Conservation (phyloP, 1,140 invertebrate genomes). For the Hycleus phaleratus region DNA sequence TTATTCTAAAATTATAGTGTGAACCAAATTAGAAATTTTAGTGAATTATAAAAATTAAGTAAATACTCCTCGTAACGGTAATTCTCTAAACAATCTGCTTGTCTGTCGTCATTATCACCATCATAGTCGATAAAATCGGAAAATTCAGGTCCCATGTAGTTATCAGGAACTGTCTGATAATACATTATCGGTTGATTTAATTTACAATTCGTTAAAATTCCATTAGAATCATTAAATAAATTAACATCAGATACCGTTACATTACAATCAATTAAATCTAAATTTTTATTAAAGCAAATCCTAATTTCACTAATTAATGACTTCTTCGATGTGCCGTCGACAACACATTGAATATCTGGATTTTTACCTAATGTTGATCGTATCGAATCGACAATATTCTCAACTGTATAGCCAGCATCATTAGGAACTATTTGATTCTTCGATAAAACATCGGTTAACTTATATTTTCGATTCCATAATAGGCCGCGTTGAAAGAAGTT, state of each 20-base stretch:
- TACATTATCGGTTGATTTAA: conserved; percentile 48
- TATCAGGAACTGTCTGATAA: conserved; percentile 32
- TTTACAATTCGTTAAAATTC: conserved; percentile 52
- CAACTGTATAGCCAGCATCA: conserved; percentile 47
- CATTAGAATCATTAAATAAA: conserved; percentile 22
- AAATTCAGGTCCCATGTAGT: background rate
- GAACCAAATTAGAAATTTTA: conserved; percentile 28
- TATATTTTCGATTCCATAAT: conserved; percentile 52
- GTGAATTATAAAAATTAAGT: conserved; percentile 20
- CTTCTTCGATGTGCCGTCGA: conserved; percentile 47
- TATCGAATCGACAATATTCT: conserved; percentile 52
- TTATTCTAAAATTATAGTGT: conserved; percentile 11
- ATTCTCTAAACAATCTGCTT: conserved; percentile 3
- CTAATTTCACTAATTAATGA: conserved; percentile 56
- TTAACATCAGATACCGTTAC: background rate
- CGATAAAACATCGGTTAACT: conserved; percentile 54
- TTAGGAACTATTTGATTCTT: conserved; percentile 51
- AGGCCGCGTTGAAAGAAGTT: conserved; percentile 69
- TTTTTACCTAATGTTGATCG: conserved; percentile 46
- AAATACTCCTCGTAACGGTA: conserved; percentile 9
- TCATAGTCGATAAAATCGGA: background rate
- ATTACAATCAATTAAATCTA: conserved; percentile 44
- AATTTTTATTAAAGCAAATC: conserved; percentile 57
- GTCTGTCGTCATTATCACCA: background rate
- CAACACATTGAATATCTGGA: conserved; percentile 54